phyloP scores from a whole-genome alignment of 2,797 vertebrate genomes.

The Syngnathus acus region DNA sequence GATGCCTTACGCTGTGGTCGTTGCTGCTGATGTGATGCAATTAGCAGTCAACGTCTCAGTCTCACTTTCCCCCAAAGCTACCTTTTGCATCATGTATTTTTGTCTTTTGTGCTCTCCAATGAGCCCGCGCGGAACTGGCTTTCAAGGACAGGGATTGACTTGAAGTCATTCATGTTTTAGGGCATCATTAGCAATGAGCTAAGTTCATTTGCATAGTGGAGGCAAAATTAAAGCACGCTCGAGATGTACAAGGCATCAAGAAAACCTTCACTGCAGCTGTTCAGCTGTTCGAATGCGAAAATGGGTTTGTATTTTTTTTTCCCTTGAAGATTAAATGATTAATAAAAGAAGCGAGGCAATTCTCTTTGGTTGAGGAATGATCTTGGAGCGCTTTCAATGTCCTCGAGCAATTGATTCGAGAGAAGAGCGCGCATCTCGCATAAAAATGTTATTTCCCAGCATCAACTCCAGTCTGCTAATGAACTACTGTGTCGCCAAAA shows the following conservation, averaged over 20 bases:
- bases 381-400: background rate
- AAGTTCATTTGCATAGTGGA: background rate
- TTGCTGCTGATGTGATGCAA: background rate
- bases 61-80: background rate
- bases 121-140: background rate
- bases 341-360: background rate
- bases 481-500: too few relatives aligned
- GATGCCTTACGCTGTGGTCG: background rate
- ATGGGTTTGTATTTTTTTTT: background rate
- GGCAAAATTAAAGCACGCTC: background rate
- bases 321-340: background rate
- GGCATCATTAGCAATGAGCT: background rate
- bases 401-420: background rate
- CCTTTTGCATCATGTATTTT: constrained; percentile 17
- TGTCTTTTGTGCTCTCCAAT: background rate
- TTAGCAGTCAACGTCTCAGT: constrained; percentile 6
- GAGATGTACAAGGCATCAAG: background rate
- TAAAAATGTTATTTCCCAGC: background rate
- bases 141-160: background rate
- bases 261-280: background rate
- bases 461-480: background rate
- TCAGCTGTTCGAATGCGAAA: background rate
- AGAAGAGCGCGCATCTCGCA: background rate
- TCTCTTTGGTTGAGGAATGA: background rate
- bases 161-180: background rate